Conservation (phyloP, 2,113 vertebrate species). For the Brachyhypopomus gauderio region DNA sequence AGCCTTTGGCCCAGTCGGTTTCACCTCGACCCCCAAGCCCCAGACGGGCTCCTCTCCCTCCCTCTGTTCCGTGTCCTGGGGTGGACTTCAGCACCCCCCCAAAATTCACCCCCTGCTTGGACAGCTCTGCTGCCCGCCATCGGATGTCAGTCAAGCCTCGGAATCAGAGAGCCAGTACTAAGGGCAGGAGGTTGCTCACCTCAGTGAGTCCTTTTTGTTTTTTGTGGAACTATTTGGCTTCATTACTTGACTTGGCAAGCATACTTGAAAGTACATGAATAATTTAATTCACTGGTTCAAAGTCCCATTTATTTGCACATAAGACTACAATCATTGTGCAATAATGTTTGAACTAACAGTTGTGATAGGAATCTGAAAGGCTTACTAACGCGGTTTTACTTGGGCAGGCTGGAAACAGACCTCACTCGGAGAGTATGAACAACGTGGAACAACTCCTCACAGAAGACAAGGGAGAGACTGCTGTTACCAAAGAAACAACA, state of each 20-base stretch:
- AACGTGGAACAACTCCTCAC: conserved; percentile 72
- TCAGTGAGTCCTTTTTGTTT: conserved; percentile 70
- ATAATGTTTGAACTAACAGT: neutral
- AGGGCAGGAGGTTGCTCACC: conserved; percentile 69
- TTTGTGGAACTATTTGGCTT: neutral
- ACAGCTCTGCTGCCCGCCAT: conserved; percentile 92
- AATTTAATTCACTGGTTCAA: neutral
- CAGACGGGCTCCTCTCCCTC: conserved; percentile 50
- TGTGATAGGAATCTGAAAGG: neutral
- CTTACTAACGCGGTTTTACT: neutral
- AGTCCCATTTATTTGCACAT: neutral
- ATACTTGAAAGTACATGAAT: neutral
- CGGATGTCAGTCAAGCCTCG: conserved; percentile 91
- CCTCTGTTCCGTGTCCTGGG: conserved; percentile 61
- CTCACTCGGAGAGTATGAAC: conserved; percentile 70
- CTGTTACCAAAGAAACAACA: conserved; percentile 42
- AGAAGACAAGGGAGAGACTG: conserved; percentile 67
- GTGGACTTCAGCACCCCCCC: conserved; percentile 81
- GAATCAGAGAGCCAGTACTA: conserved; percentile 85
- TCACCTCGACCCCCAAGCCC: conserved; percentile 66
- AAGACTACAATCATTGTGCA: neutral
- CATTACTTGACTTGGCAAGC: neutral
- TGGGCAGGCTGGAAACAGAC: conserved; percentile 50
- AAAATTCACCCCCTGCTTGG: conserved; percentile 79
- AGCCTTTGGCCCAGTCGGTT: conserved; percentile 69